Evolutionary conservation across 2,113 vertebrate species (phyloP).

Genomic region (Indicator indicator): DNA sequence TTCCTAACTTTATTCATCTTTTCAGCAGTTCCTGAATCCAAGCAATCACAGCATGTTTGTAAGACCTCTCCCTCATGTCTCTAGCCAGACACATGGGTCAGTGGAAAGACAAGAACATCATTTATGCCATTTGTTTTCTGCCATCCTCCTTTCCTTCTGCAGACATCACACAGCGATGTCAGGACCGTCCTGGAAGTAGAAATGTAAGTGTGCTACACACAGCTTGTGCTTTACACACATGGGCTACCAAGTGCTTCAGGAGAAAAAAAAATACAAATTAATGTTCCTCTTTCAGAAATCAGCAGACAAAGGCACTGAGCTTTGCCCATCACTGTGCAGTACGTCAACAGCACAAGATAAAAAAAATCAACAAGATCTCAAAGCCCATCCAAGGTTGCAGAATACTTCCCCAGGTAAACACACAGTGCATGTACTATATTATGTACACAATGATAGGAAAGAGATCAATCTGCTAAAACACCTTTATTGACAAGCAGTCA

Average conservation of each 20-base stretch:
- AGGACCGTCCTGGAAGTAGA: not conserved
- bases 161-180: not conserved
- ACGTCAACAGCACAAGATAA: not conserved
- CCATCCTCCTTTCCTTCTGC: not conserved
- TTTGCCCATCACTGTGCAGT: not conserved
- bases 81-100: not conserved
- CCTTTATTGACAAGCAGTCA: not conserved
- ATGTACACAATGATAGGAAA: not conserved
- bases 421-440: not conserved
- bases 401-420: not conserved
- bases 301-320: not conserved
- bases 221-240: not conserved
- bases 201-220: not conserved
- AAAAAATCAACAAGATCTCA: not conserved
- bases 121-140: not conserved
- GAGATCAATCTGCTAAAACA: not conserved
- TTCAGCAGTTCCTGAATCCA: not conserved
- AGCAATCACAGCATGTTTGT: not conserved
- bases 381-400: not conserved
- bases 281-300: not conserved
- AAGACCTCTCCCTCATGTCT: not conserved
- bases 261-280: not conserved
- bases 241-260: not conserved
- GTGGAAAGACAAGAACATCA: not conserved
- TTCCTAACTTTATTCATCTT: not conserved